Conservation (phyloP, 2,888 invertebrate genomes). For the Hypena proboscidalis region DNA sequence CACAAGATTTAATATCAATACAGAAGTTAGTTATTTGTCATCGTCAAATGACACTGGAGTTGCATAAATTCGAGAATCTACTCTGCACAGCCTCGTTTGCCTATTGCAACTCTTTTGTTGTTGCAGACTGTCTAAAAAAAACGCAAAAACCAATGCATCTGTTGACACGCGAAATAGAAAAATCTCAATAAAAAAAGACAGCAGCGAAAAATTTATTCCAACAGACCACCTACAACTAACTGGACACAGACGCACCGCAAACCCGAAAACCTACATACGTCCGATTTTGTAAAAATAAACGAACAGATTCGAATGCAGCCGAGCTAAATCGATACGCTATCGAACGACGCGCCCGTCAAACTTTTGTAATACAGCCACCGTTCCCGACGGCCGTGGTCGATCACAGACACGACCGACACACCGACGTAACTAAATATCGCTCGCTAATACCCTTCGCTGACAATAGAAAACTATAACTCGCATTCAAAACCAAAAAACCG, state of each 20-base stretch:
- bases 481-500: slow-evolving; percentile 79
- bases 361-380: slow-evolving; percentile 71
- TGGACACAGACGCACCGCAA: slow-evolving; percentile 71
- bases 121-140: slow-evolving; percentile 14
- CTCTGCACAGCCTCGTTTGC: background rate
- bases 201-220: slow-evolving; percentile 57
- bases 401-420: slow-evolving; percentile 37
- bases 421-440: slow-evolving; percentile 63
- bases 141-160: slow-evolving; percentile 35
- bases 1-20: too few relatives aligned
- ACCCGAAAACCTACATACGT: slow-evolving; percentile 81
- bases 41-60: too few relatives aligned
- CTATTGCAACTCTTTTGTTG: background rate
- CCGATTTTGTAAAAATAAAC: slow-evolving; percentile 74
- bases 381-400: slow-evolving; percentile 36
- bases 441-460: slow-evolving; percentile 66
- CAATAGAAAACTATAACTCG: slow-evolving; percentile 78
- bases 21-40: too few relatives aligned
- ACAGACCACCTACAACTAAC: slow-evolving; percentile 66
- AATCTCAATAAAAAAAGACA: slow-evolving; percentile 51
- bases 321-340: slow-evolving; percentile 75
- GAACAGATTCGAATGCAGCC: slow-evolving; percentile 62
- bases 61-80: background rate
- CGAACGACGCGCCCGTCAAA: slow-evolving; percentile 70
- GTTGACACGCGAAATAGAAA: slow-evolving; percentile 63